Conservation (phyloP, 2,113 vertebrate genomes). For the Pycnonotus jocosus region DNA sequence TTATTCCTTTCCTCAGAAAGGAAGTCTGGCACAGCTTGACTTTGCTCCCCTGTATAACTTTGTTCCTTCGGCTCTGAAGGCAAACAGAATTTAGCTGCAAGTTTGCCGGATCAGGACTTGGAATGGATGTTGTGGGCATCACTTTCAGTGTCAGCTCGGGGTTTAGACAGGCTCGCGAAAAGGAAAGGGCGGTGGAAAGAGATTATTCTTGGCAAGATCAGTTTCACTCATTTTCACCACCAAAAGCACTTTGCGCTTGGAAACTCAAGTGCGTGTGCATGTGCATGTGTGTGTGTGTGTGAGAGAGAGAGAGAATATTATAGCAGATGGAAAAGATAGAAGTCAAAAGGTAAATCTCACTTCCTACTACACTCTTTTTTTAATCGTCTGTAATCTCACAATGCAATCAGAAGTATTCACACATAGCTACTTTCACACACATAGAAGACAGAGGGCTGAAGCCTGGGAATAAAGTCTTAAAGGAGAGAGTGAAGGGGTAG, state of each 20-base stretch:
- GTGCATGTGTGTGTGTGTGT: neutral
- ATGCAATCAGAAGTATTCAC: neutral
- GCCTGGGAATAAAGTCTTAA: neutral
- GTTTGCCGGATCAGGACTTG: neutral
- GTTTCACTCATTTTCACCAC: slow-evolving; percentile 52
- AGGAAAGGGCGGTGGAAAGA: neutral
- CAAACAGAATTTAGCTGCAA: neutral
- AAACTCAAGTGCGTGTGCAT: neutral
- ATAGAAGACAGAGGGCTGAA: neutral
- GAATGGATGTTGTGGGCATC: neutral
- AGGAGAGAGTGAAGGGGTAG: neutral
- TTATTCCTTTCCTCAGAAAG: neutral
- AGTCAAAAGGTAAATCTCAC: slow-evolving; percentile 44
- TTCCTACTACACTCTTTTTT: slow-evolving; percentile 19
- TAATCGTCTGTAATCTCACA: neutral
- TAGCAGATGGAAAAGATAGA: slow-evolving; percentile 35
- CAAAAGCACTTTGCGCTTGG: neutral
- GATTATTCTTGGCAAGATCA: slow-evolving; percentile 48
- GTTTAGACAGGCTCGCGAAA: slow-evolving; percentile 19
- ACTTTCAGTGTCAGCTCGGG: neutral
- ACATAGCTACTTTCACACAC: neutral
- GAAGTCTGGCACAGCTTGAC: neutral
- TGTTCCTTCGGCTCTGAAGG: neutral
- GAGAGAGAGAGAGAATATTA: neutral
- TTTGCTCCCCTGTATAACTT: neutral